phyloP scores from a whole-genome alignment of 2,797 vertebrate genomes.

The Cephalopachus bancanus region DNA sequence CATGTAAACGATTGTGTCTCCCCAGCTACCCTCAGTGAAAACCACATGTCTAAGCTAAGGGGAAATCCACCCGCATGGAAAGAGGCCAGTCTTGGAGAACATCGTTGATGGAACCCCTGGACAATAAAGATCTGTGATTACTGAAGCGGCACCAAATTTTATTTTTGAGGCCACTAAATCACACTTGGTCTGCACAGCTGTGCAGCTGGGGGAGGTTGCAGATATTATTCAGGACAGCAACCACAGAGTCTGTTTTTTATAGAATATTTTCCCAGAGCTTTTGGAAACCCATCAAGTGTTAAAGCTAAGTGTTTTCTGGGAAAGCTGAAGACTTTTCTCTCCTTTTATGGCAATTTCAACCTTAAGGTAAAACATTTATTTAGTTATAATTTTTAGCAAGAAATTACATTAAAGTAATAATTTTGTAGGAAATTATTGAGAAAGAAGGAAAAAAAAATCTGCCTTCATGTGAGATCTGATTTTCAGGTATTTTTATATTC shows the following conservation, averaged over 20 bases:
- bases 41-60: slow-evolving; percentile 34
- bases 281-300: slow-evolving; percentile 54
- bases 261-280: slow-evolving; percentile 56
- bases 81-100: slow-evolving; percentile 38
- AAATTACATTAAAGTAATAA: slow-evolving; percentile 33
- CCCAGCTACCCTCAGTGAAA: slow-evolving; percentile 40
- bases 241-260: slow-evolving; percentile 48
- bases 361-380: background rate
- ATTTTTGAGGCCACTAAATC: slow-evolving; percentile 57
- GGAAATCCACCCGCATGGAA: background rate
- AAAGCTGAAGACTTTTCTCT: background rate
- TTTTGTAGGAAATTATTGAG: background rate
- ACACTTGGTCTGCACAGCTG: slow-evolving; percentile 43
- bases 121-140: slow-evolving; percentile 41
- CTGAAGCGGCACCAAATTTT: background rate
- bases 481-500: slow-evolving; percentile 11
- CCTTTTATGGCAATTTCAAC: background rate
- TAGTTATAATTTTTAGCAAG: background rate
- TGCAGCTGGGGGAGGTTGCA: slow-evolving; percentile 13
- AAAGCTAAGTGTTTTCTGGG: slow-evolving; percentile 55
- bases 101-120: background rate
- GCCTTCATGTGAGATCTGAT: background rate
- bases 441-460: background rate
- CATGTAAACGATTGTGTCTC: background rate
- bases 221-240: slow-evolving; percentile 46